A percentile compares a stretch with the other conserved stretches of the same genome.
Conservation (phyloP, 2,888 invertebrate species). For the Macrophya annulata region DNA sequence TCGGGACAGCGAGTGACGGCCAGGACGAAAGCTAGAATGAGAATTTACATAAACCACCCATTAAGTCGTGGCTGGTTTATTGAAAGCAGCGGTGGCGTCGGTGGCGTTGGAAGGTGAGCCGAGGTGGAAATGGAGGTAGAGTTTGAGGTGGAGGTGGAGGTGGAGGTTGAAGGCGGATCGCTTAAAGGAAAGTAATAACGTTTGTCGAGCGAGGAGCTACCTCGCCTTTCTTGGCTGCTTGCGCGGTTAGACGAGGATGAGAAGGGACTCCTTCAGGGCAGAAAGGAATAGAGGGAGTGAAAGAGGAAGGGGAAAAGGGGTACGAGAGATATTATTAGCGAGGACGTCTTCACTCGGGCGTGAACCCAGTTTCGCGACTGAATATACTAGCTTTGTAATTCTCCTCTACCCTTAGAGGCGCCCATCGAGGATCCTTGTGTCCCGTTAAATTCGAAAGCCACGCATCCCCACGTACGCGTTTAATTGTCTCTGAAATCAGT, state of each 20-base stretch:
- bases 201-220: conserved; percentile 66
- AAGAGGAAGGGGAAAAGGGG: conserved; percentile 47
- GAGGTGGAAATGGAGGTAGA: conserved; percentile 50
- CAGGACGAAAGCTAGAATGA: conserved; percentile 63
- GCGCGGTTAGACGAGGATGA: conserved; percentile 51
- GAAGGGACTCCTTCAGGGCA: conserved; percentile 39
- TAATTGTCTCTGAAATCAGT: conserved; percentile 47
- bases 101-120: conserved; percentile 70
- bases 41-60: conserved; percentile 74
- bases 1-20: conserved; percentile 55
- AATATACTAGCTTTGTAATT: conserved; percentile 54
- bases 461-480: conserved; percentile 49
- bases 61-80: conserved; percentile 73
- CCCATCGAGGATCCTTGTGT: background rate
- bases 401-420: background rate
- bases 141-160: conserved; percentile 38
- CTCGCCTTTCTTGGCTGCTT: conserved; percentile 51
- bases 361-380: conserved; percentile 57
- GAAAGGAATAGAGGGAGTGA: conserved; percentile 2
- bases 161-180: conserved; percentile 64
- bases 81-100: conserved; percentile 71
- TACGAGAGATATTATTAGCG: conserved; percentile 64
- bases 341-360: conserved; percentile 62
- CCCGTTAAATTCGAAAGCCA: background rate
- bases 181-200: conserved; percentile 73